Evolutionary conservation across 2,888 invertebrate genomes (phyloP), one percentile per base, ranked within the genome.

Genomic region (Noctua janthe): DNA sequence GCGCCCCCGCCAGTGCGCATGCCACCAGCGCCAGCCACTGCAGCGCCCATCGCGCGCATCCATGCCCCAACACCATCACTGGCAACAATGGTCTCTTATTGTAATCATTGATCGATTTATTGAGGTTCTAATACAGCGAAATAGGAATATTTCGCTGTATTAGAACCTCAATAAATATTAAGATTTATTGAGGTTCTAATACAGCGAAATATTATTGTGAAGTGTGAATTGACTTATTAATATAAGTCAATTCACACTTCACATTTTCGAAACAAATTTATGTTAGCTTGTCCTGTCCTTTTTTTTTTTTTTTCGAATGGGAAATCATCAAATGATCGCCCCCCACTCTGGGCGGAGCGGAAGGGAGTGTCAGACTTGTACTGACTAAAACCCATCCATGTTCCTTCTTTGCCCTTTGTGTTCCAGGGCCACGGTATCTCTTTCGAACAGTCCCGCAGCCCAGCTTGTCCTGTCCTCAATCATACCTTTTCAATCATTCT

Each of bases 61-160:
- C 95, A 94, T 95, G 93, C 89, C 95, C 94, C 92, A 94, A 94
- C 95, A 96, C 96, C 97, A 96, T 97, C 96, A 96, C 97, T 96
- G 92, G 1, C 23, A 78, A 67, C 87, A 87, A 35, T 17, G 20
- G 56, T 5, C 10, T 29, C 15, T 59, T 17, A 47, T 71, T 71
- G 20, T 39, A 47, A 47, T 39, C 0, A 69, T 62, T 39, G 1
- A 17, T 59, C 51, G 5, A 11, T 39, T 7, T 17, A 10, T 49
- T 39, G 35, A 35, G 20, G 15, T 35, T 59, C 29, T 29, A 29
- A 62, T 35, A 62, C 64, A 17, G 17, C 8, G 29, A 64, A 64
- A 56, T 43, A 23, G 15, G 43, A 54, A 11, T 23, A 23, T 29
- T 29, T 29, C 29, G 29, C 29, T 29, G 29, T 29, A 29, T 29